These are phyloP conservation scores for Creontiades dilutus DNA, from an alignment of 2,888 invertebrate genomes.

Conservation along the genomic window DNA sequence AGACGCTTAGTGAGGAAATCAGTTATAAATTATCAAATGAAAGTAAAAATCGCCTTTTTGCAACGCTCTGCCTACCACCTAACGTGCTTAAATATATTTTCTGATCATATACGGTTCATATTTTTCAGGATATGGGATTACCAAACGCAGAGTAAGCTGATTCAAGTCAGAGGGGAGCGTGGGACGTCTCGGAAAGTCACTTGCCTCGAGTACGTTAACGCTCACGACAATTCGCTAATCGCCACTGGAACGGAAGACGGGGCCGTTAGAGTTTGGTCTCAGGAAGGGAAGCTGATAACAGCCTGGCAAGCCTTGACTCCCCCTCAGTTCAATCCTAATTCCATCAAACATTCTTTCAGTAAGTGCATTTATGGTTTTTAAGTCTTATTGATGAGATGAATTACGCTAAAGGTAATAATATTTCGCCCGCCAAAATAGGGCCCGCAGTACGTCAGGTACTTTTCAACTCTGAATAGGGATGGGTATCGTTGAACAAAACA, in stretches of 20 bases:
- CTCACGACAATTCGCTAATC: constrained; percentile 88
- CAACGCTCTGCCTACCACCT: too few species aligned
- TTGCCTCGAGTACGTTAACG: constrained; percentile 91
- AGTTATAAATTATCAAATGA: too few species aligned
- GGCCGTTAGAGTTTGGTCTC: constrained; percentile 85
- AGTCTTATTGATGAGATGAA: too few species aligned
- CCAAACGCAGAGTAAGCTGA: constrained; percentile 83
- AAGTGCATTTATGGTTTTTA: background rate
- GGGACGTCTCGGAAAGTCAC: constrained; percentile 83
- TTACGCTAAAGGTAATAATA: too few species aligned
- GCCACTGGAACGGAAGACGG: constrained; percentile 90
- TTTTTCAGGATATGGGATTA: constrained; percentile 87
- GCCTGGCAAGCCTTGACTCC: constrained; percentile 91
- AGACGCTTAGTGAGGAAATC: too few species aligned
- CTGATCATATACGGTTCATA: too few species aligned
- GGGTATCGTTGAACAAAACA: too few species aligned
- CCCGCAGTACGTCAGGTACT: too few species aligned
- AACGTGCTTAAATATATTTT: too few species aligned
- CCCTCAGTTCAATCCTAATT: constrained; percentile 79
- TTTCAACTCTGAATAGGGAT: too few species aligned
- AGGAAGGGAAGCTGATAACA: constrained; percentile 81
- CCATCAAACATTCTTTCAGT: constrained; percentile 68
- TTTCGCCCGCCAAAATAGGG: too few species aligned
- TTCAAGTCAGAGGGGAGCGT: constrained; percentile 78
- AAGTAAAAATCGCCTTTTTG: too few species aligned